These are phyloP conservation scores for Spea multiplicata DNA, from an alignment of 2,113 vertebrate genomes.

Conservation along the genomic window DNA sequence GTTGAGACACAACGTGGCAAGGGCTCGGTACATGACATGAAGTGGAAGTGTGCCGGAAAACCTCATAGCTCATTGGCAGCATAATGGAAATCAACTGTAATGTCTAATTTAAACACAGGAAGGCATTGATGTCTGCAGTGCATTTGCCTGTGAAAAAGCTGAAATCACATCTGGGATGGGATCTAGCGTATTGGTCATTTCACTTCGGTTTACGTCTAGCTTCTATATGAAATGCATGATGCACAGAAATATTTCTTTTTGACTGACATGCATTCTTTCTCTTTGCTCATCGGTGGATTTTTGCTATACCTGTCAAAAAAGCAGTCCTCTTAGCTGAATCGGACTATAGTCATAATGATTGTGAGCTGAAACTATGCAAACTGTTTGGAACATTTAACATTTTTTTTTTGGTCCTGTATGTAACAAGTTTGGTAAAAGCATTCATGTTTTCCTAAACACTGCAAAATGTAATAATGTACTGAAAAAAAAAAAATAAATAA, in stretches of 20 bases:
- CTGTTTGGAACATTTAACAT: no score
- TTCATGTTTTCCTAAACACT: no score
- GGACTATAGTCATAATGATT: no score
- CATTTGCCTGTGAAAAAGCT: constrained; percentile 38
- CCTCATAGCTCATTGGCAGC: constrained; percentile 39
- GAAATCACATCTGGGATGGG: constrained; percentile 28
- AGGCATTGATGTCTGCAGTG: constrained; percentile 36
- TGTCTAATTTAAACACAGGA: constrained; percentile 44
- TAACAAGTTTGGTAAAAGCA: no score
- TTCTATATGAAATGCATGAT: constrained; percentile 12
- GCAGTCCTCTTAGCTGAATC: no score
- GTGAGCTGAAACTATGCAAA: no score
- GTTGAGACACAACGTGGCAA: constrained; percentile 41
- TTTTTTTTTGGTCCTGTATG: no score
- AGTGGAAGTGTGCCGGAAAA: constrained; percentile 43
- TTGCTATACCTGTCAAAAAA: no score
- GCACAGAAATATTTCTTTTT: constrained; percentile 7
- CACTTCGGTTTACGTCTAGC: constrained; percentile 18
- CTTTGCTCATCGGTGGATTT: background rate
- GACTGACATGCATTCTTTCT: constrained; percentile 6
- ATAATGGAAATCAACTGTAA: constrained; percentile 45
- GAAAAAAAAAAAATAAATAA: no score
- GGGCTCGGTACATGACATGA: constrained; percentile 32
- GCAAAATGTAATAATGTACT: no score
- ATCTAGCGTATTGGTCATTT: constrained; percentile 31